These are phyloP conservation scores for Lytechinus variegatus DNA, from an alignment of 35 echinoderm and acorn worm species.

Conservation along the genomic window DNA sequence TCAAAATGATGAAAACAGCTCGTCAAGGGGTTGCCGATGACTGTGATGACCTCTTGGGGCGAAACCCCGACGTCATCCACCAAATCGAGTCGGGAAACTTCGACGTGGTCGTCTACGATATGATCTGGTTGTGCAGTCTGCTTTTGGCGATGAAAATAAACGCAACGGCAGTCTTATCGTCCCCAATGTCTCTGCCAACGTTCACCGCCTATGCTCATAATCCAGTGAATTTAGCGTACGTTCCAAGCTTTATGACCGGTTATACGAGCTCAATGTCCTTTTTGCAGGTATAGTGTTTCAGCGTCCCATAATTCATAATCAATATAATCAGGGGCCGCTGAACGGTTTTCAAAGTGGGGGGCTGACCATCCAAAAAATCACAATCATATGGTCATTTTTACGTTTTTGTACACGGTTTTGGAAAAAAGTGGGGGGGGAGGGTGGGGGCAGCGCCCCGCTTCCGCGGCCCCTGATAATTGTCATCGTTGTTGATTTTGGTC, in stretches of 20 bases:
- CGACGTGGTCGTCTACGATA: slow-evolving; percentile 3
- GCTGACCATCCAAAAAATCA: too few species aligned
- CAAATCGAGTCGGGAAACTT: slow-evolving; percentile 16
- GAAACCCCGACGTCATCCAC: slow-evolving; percentile 45
- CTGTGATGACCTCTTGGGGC: background rate
- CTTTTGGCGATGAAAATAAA: background rate
- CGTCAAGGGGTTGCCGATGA: background rate
- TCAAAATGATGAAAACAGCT: background rate
- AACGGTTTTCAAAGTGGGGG: too few species aligned
- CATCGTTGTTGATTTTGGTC: too few species aligned
- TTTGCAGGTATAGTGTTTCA: background rate
- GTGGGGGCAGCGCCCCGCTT: too few species aligned
- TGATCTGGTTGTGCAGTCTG: slow-evolving; percentile 33
- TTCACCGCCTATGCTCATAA: background rate
- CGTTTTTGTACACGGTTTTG: too few species aligned
- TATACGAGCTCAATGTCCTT: background rate
- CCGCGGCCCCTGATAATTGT: too few species aligned
- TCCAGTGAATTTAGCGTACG: background rate
- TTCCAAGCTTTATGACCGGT: background rate
- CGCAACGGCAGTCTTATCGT: background rate
- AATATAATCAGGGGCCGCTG: too few species aligned
- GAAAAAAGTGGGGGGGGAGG: too few species aligned
- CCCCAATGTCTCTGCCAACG: background rate
- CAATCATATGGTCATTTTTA: too few species aligned
- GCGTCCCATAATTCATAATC: too few species aligned